Conservation (phyloP, 2,113 vertebrate genomes). For the Elgaria multicarinata region DNA sequence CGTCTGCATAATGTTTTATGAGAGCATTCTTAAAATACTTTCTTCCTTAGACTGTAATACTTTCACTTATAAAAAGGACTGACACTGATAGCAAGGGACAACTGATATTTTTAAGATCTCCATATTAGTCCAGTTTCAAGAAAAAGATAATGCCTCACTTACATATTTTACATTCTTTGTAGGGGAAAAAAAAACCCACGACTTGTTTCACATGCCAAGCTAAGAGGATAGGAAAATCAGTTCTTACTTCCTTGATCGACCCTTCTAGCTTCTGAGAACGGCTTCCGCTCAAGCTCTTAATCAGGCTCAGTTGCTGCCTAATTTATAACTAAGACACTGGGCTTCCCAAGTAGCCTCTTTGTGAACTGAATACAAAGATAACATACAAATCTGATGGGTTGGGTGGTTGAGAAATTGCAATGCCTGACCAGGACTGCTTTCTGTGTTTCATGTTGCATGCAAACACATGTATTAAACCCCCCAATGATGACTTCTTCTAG, state of each 20-base stretch:
- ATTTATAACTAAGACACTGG: slow-evolving; percentile 29
- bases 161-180: slow-evolving; percentile 83
- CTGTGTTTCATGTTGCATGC: background rate
- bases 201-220: slow-evolving; percentile 78
- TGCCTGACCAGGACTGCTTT: background rate
- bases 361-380: slow-evolving; percentile 3
- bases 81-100: slow-evolving; percentile 77
- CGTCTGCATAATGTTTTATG: slow-evolving; percentile 76
- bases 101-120: slow-evolving; percentile 79
- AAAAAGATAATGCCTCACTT: slow-evolving; percentile 76
- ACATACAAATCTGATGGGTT: background rate
- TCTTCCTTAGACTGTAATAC: slow-evolving; percentile 76
- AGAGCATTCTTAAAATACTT: slow-evolving; percentile 82
- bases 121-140: slow-evolving; percentile 82
- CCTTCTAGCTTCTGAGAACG: slow-evolving; percentile 68
- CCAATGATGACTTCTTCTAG: background rate
- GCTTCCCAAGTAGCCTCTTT: background rate
- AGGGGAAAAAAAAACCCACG: slow-evolving; percentile 37
- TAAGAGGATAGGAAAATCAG: slow-evolving; percentile 74
- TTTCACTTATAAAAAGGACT: slow-evolving; percentile 81
- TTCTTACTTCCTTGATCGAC: slow-evolving; percentile 71
- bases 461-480: background rate
- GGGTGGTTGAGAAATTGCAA: slow-evolving; percentile 22
- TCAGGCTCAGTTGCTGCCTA: slow-evolving; percentile 9
- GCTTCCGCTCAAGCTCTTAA: slow-evolving; percentile 41